Conservation (phyloP, 2,113 vertebrate genomes). For the Melozone crissalis region DNA sequence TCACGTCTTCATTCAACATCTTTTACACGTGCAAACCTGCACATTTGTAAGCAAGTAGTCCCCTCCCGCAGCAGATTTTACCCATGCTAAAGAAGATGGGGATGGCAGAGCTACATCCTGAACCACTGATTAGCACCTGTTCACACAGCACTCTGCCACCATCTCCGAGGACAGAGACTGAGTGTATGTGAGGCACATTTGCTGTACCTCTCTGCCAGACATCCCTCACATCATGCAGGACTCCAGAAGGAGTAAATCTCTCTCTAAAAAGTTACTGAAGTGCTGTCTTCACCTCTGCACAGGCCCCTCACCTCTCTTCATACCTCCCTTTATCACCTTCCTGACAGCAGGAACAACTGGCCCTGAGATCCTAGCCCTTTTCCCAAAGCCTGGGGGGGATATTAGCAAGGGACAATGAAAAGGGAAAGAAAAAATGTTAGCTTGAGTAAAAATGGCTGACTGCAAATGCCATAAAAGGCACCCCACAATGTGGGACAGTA, state of each 20-base stretch:
- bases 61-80: neutral
- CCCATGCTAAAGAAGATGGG: neutral
- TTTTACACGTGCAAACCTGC: neutral
- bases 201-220: neutral
- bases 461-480: neutral
- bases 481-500: neutral
- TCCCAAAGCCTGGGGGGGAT: neutral
- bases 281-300: neutral
- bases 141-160: neutral
- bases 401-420: neutral
- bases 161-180: neutral
- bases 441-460: neutral
- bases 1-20: neutral
- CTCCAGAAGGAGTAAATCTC: neutral
- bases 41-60: neutral
- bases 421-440: neutral
- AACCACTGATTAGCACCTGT: fast-evolving
- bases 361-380: neutral
- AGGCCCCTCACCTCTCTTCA: neutral
- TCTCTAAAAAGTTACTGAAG: neutral
- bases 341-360: neutral
- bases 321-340: neutral
- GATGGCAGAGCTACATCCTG: neutral
- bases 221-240: fast-evolving
- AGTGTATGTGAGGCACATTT: neutral